Conservation (phyloP, 2,888 invertebrate species). For the Lysandra bellargus region DNA sequence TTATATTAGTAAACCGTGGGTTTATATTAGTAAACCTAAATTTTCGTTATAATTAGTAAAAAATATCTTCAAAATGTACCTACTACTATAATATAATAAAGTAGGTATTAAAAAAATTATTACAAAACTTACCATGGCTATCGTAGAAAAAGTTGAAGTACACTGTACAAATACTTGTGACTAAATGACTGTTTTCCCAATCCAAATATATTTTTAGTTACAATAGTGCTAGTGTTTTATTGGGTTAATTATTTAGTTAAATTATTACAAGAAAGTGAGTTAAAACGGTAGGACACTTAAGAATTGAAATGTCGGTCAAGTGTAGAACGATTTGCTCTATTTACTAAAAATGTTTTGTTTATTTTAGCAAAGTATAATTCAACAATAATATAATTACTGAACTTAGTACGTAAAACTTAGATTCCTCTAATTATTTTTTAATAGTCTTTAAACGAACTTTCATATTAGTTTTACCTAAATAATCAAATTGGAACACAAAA, state of each 20-base stretch:
- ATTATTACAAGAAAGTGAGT: background rate
- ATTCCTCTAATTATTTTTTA: no score
- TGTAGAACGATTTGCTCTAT: background rate
- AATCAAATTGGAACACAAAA: no score
- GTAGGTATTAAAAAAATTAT: background rate
- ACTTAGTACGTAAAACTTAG: no score
- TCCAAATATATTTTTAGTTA: constrained; percentile 10
- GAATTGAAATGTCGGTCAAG: background rate
- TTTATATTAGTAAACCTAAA: no score
- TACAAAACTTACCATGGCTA: constrained; percentile 23
- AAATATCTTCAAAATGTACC: no score
- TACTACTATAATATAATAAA: no score
- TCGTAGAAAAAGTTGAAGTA: background rate
- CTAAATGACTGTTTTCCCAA: background rate
- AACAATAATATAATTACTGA: no score
- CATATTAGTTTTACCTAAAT: no score
- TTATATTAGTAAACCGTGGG: no score
- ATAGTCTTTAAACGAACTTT: no score
- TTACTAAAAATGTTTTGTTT: background rate
- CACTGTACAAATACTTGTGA: background rate
- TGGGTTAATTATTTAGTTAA: constrained; percentile 6
- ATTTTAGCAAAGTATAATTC: background rate
- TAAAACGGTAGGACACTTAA: background rate
- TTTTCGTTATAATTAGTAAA: no score
- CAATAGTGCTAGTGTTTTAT: constrained; percentile 7